Base-by-base conservation (phyloP, 2,113 vertebrate genomes). In the Rhineura floridana region DNA sequence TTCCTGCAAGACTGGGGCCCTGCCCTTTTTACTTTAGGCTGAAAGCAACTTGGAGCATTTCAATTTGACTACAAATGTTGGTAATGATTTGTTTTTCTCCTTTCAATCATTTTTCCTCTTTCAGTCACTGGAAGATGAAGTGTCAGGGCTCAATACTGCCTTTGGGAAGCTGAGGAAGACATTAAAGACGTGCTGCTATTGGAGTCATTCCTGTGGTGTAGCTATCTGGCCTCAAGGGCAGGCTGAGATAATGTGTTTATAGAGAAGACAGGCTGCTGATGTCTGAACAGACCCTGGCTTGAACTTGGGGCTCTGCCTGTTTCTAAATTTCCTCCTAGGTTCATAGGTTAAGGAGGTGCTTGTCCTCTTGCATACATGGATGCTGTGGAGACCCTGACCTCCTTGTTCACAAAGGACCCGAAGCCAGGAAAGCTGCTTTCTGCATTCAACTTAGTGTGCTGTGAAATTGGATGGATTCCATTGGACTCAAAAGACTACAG, bases 361-460 rank as follows among this genome's bases (percentile, higher is more conserved):
- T 87, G 93, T 91, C 86, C 91, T 92, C 94, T 96, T 87, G 93
- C 91, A 48, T 96, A 90, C 88, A 82, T 88, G 92, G 95, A 94
- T 93, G 96, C 94, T 94, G 93, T 91, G 90, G 95, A 96, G 95
- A 96, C 94, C 93, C 1, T 8, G 92, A 93, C 94, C 91, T 96
- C 93, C 95, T 95, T 95, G 94, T 95, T 96, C 92, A 95, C 90
- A 91, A 95, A 96, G 96, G 96, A 96, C 92, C 95, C 93, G 91
- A 96, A 95, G 96, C 96, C 96, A 96, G 96, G 95, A 95, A 97
- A 97, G 96, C 96, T 88, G 96, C 95, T 93, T 95, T 97, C 94
- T 96, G 96, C 95, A 88, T 96, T 96, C 75, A 75, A 59, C 94
- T 95, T 95, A 96, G 95, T 96, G 96, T 96, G 96, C 95, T 95